Evolutionary conservation across 2,113 vertebrate species (phyloP).

Genomic region (Tympanuchus pallidicinctus): DNA sequence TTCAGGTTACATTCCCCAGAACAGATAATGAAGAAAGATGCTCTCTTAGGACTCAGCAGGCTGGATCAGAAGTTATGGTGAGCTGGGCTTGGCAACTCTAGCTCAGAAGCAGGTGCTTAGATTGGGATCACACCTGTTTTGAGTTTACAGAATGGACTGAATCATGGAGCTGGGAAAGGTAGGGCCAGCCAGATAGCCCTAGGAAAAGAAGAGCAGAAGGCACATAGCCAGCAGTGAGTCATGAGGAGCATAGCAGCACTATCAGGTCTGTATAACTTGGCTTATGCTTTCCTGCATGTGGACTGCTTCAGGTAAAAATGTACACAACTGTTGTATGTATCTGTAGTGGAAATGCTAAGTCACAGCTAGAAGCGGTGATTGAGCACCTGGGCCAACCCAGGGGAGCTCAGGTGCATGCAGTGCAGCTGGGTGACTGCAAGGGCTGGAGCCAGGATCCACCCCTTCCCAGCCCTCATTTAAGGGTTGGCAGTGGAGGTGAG

Average conservation of each 20-base stretch:
- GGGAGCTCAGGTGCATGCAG: too few relatives aligned
- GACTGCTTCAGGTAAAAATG: background rate
- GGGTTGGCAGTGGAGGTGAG: too few relatives aligned
- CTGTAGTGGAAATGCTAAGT: too few relatives aligned
- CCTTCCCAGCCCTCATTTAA: too few relatives aligned
- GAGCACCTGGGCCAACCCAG: too few relatives aligned
- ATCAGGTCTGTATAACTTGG: background rate
- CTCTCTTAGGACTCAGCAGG: fast-evolving
- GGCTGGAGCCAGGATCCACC: too few relatives aligned
- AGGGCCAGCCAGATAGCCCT: background rate
- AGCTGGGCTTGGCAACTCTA: background rate
- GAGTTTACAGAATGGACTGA: background rate
- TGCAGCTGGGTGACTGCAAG: too few relatives aligned
- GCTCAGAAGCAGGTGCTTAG: background rate
- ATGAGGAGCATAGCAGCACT: fast-evolving
- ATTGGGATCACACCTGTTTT: background rate
- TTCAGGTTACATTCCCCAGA: background rate
- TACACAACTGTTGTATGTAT: background rate
- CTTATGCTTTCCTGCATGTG: fast-evolving
- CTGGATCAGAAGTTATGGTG: background rate
- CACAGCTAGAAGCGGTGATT: too few relatives aligned
- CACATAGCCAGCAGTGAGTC: fast-evolving
- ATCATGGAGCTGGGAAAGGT: background rate
- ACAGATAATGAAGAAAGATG: background rate
- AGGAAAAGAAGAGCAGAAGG: background rate